These are phyloP conservation scores for Lepidocyrtoides sp. DNA, from an alignment of 2,888 invertebrate genomes.

Conservation along the genomic window DNA sequence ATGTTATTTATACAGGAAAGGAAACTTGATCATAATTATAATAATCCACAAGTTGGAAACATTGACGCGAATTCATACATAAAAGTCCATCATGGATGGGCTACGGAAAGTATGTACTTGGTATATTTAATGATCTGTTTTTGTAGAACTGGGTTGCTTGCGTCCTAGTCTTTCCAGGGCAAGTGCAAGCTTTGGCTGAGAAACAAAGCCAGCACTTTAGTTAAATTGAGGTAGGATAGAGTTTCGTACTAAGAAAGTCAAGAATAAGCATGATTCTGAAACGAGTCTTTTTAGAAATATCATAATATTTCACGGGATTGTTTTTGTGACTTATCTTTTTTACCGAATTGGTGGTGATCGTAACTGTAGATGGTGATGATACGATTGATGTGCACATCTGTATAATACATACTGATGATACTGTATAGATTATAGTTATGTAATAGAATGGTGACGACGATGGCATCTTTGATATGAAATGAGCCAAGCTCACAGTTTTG, in stretches of 20 bases:
- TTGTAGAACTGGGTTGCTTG: too few species aligned
- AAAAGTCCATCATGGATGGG: too few species aligned
- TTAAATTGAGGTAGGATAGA: not conserved
- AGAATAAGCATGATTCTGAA: not conserved
- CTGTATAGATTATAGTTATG: not conserved
- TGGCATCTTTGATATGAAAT: not conserved
- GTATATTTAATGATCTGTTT: too few species aligned
- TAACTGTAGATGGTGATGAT: not conserved
- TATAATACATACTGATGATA: not conserved
- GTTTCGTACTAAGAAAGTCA: not conserved
- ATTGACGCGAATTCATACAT: too few species aligned
- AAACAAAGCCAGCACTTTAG: not conserved
- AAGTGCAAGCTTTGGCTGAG: too few species aligned
- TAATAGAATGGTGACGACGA: not conserved
- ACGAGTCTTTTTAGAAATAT: not conserved
- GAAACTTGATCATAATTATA: too few species aligned
- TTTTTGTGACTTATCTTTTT: not conserved
- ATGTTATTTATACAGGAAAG: too few species aligned
- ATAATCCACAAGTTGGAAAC: too few species aligned
- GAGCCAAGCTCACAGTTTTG: conserved; percentile 21
- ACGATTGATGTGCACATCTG: not conserved
- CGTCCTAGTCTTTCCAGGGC: too few species aligned
- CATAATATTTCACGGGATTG: not conserved
- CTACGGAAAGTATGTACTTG: too few species aligned
- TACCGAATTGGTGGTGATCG: not conserved